Conservation (phyloP, 1,140 invertebrate species). For the Pseudomyrmex pallidus region DNA sequence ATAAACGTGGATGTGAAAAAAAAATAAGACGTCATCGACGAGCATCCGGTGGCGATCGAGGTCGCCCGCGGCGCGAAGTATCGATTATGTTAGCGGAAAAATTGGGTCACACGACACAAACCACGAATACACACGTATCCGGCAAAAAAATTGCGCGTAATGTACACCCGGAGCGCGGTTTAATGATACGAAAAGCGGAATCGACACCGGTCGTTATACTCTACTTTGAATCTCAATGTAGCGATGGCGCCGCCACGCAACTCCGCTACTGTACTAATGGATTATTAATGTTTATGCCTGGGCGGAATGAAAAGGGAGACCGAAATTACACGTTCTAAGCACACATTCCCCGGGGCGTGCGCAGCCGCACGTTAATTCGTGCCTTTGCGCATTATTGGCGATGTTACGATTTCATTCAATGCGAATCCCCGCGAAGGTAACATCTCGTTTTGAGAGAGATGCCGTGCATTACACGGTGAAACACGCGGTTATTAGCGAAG, state of each 20-base stretch:
- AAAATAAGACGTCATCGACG: neutral
- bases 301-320: slow-evolving; percentile 46
- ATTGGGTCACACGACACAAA: slow-evolving; percentile 27
- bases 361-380: slow-evolving; percentile 34
- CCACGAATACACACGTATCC: neutral
- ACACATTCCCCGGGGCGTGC: slow-evolving; percentile 29
- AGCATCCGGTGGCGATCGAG: slow-evolving; percentile 20
- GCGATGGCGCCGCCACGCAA: slow-evolving; percentile 36
- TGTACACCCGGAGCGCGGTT: slow-evolving; percentile 18
- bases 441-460: slow-evolving; percentile 38
- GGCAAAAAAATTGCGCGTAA: slow-evolving; percentile 24
- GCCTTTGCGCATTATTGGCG: slow-evolving; percentile 22
- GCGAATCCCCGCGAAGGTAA: slow-evolving; percentile 22
- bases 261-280: slow-evolving; percentile 62
- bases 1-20: slow-evolving; percentile 1
- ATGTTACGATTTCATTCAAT: slow-evolving; percentile 47
- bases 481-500: slow-evolving; percentile 29
- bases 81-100: slow-evolving; percentile 41
- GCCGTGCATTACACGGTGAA: slow-evolving; percentile 30
- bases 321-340: slow-evolving; percentile 58
- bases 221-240: slow-evolving; percentile 27
- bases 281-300: slow-evolving; percentile 66
- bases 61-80: slow-evolving; percentile 17
- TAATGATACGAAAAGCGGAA: slow-evolving; percentile 54
- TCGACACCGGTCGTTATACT: slow-evolving; percentile 44